Evolutionary conservation across 1,140 invertebrate genomes (phyloP), one percentile per base, ranked within the genome.

Genomic region (Mactra quadrangularis): DNA sequence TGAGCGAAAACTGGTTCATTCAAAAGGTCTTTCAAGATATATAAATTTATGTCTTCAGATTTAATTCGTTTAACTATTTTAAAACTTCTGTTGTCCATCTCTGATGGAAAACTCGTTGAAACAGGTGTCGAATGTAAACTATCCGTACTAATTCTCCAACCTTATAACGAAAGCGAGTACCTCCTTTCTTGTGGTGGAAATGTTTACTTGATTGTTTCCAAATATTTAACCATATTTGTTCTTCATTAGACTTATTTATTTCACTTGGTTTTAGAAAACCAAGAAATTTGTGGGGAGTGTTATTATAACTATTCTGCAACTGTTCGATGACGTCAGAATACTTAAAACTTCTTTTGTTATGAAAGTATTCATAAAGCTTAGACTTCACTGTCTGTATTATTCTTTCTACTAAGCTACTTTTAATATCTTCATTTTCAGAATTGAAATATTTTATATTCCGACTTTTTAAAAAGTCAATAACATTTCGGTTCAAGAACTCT

Each of bases 341-440:
- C 3, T n/a, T 41, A 38, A 35, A 64, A 22, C 9, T 38, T 41
- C 38, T 35, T 22, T n/a, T 64, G n/a, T n/a, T 64, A 3, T 64
- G 33, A 64, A 64, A 64, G 31, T n/a, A 25, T 35, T 64, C 38
- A 38, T 35, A 38, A 11, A 64, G 19, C 38, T 64, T 35, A 64
- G 7, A 35, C 38, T 38, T 64, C 9, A 64, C n/a, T 3, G 60
- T 64, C 19, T 33, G 31, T 22, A 64, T 64, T 35, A 64, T 4
- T 19, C 60, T 35, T n/a, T 64, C 60, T 17, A 17, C 31, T 6
- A 4, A n/a, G 22, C 3, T n/a, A 64, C 9, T 3, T 38, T 64
- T 64, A n/a, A 64, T 64, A 25, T 38, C 33, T n/a, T 64, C 60
- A 38, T 64, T 64, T 64, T 64, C 4, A 41, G 60, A 38, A 35